Evolutionary conservation across 1,140 invertebrate species (phyloP), one percentile per base, ranked within the genome.

Genomic region (Megathymus violae): DNA sequence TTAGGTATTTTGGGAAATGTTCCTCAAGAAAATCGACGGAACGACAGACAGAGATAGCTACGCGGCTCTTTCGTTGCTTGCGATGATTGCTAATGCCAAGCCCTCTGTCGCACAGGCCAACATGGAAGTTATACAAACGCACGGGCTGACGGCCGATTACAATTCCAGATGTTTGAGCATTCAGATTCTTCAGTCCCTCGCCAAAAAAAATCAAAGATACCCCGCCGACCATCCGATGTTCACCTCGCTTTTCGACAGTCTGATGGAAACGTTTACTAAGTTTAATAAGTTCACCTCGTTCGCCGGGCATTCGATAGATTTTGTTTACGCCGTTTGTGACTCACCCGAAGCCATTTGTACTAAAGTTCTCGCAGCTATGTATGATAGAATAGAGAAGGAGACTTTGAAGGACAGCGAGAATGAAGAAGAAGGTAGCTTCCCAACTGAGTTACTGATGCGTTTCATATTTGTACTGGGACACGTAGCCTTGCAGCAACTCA

Each of bases 1-100:
- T 65, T 79, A 95, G 92, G 93, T 97, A 7, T 90, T 97, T 25
- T 97, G 96, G 95, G 96, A 97, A 84, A 94, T 93, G 59, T 97
- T 96, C 79, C 93, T 95, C 0, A 92, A 95, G 70, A 96, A 96
- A 76, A 92, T 95, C n/a, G 92, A 94, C 14, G 93, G 94, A 10
- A 95, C 94, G 0, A 94, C 94, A 0, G 80, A 92, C 1, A 90
- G 93, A 69, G 94, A 97, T 46, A 95, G 95, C 52, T 92, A 94
- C 41, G 91, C 94, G 10, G 94, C 96, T 1, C 84, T 97, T 3
- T 90, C 95, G 15, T 78, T 98, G 0, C 89, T 97, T 0, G 94
- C 94, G 11, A 96, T 97, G 95, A 93, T 92, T 48, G 80, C 84
- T 0, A 92, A 92, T 70, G 90, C 91, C 0, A 93, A 94, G 52